Evolutionary conservation across 1,140 invertebrate species (phyloP).

Genomic region (Drosophila watanabei): DNA sequence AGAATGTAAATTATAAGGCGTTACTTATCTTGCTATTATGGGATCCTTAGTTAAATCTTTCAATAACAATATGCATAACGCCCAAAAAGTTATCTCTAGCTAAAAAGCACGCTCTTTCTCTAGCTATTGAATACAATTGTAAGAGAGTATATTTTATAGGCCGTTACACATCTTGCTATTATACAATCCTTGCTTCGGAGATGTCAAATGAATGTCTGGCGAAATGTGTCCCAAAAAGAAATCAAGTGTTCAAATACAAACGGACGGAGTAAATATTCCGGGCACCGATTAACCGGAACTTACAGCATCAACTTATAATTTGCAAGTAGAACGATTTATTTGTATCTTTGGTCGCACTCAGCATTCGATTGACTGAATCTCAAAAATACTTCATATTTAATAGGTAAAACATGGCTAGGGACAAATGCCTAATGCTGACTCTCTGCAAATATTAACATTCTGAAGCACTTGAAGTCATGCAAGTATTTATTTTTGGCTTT

Average conservation of each 20-base stretch:
- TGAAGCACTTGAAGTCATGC: not conserved
- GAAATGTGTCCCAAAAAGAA: constrained; percentile 31
- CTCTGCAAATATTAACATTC: not conserved
- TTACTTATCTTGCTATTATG: not conserved
- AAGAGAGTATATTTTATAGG: too few relatives aligned
- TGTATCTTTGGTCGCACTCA: not conserved
- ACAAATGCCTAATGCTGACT: constrained; percentile 1
- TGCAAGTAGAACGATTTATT: not conserved
- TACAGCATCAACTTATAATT: constrained; percentile 22
- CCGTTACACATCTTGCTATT: not conserved
- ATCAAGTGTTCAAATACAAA: constrained; percentile 34
- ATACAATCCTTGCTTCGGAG: not conserved
- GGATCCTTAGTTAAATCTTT: not conserved
- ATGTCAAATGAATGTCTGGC: constrained; percentile 24
- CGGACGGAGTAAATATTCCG: constrained; percentile 60
- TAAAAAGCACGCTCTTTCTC: too few relatives aligned
- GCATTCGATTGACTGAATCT: not conserved
- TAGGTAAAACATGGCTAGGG: constrained; percentile 5
- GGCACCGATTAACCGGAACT: constrained; percentile 9
- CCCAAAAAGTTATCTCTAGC: too few relatives aligned
- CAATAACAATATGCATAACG: too few relatives aligned
- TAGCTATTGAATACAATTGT: too few relatives aligned
- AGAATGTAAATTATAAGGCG: too few relatives aligned
- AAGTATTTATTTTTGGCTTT: constrained; percentile 24
- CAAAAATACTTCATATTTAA: constrained; percentile 2